Percentiles rank a stretch among this genome's conserved stretches.
These are phyloP conservation scores for Alligator sinensis DNA, from an alignment of 2,113 vertebrate genomes.

Conservation along the genomic window DNA sequence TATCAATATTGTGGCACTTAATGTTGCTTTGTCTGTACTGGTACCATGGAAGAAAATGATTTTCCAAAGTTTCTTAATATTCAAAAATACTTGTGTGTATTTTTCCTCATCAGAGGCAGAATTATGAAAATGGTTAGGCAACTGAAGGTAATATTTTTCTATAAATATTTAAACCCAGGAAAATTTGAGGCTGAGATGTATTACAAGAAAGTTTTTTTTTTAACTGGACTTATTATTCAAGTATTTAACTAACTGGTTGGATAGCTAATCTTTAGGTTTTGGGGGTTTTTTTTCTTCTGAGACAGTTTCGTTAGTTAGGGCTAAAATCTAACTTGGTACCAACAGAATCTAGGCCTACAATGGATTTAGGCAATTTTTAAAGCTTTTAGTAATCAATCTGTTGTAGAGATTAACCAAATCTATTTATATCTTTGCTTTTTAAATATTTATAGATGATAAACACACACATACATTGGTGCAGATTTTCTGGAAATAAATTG, in stretches of 20 bases:
- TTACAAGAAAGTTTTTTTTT: neutral
- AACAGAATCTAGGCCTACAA: neutral
- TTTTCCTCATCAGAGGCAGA: neutral
- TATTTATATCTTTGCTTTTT: fast-evolving
- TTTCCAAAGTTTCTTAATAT: neutral
- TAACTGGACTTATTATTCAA: neutral
- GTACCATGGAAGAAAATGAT: neutral
- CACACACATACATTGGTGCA: neutral
- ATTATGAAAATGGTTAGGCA: fast-evolving
- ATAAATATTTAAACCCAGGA: neutral
- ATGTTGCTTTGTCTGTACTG: neutral
- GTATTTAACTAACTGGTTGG: neutral
- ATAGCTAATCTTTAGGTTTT: neutral
- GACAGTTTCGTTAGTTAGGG: neutral
- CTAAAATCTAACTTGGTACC: neutral
- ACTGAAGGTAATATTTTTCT: neutral
- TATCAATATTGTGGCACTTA: neutral
- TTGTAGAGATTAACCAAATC: neutral
- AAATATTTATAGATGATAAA: neutral
- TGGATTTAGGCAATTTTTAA: too few relatives aligned
- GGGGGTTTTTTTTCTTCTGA: neutral
- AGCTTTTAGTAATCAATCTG: neutral
- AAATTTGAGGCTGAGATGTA: neutral
- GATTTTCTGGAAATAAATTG: neutral
- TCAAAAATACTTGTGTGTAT: neutral